A percentile compares a stretch with the other conserved stretches of the same genome.
Conservation (phyloP, 64 coral and sea anemone species). For the Montipora cactus region DNA sequence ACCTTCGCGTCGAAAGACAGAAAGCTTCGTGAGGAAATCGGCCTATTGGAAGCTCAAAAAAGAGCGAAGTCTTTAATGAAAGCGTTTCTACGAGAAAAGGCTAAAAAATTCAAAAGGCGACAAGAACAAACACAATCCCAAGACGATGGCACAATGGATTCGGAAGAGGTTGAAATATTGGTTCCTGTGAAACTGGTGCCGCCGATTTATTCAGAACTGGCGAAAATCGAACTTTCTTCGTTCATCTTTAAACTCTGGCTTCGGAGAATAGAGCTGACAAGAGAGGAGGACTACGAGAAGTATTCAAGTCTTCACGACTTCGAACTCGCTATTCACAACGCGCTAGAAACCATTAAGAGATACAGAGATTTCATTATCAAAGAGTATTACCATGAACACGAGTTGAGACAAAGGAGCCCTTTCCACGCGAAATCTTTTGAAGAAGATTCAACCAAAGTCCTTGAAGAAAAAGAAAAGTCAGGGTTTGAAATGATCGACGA, state of each 20-base stretch:
- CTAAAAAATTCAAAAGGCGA: neutral
- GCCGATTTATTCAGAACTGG: neutral
- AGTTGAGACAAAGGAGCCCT: neutral
- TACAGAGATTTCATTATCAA: conserved; percentile 1
- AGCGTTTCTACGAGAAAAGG: conserved; percentile 5
- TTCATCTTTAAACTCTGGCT: conserved; percentile 4
- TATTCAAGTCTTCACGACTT: neutral
- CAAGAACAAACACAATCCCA: neutral
- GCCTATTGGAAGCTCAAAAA: neutral
- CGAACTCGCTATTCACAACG: conserved; percentile 16
- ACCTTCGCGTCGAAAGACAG: neutral
- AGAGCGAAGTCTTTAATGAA: neutral
- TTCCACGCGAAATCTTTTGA: neutral
- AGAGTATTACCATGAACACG: neutral
- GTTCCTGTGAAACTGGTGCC: neutral
- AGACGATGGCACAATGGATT: neutral
- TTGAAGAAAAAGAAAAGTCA: conserved; percentile 24
- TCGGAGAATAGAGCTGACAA: neutral
- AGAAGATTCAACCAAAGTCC: no score
- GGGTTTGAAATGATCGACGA: conserved; percentile 20
- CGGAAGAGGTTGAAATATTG: neutral
- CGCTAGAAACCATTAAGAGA: neutral
- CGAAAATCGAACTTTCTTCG: neutral
- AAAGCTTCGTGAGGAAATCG: neutral
- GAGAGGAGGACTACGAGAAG: neutral